Evolutionary conservation across 2,888 invertebrate genomes (phyloP).

Genomic region (Taphrorychus bicolor): DNA sequence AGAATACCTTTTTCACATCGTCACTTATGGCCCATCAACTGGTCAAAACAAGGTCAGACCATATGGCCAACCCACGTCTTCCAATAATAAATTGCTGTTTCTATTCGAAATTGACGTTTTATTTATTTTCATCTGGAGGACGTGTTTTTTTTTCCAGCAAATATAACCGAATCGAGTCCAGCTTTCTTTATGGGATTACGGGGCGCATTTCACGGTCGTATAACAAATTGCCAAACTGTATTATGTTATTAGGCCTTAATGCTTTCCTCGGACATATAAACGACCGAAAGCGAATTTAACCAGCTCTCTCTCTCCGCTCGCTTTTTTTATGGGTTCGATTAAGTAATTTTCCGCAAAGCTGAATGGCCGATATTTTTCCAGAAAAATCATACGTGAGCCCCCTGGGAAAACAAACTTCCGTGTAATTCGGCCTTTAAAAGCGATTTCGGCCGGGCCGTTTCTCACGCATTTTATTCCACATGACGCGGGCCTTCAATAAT

Average conservation of each 20-base stretch:
- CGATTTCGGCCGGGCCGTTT: background rate
- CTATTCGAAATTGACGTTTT: background rate
- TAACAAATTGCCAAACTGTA: slow-evolving; percentile 18
- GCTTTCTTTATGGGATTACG: slow-evolving; percentile 22
- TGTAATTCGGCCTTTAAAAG: background rate
- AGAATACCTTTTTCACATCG: too few relatives aligned
- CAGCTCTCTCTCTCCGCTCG: background rate
- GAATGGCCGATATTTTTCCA: background rate
- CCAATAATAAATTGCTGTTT: too few relatives aligned
- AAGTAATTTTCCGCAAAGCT: background rate
- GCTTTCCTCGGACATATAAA: background rate
- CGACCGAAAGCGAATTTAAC: background rate
- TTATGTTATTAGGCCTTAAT: slow-evolving; percentile 3
- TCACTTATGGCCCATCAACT: too few relatives aligned
- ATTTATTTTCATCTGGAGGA: background rate
- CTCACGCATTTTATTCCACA: background rate
- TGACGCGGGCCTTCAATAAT: background rate
- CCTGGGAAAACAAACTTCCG: background rate
- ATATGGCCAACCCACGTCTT: too few relatives aligned
- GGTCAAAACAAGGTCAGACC: too few relatives aligned
- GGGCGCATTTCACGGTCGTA: slow-evolving; percentile 25
- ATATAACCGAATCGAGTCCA: slow-evolving; percentile 23
- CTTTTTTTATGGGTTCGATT: background rate
- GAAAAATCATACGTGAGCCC: too few relatives aligned
- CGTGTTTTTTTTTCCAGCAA: slow-evolving; percentile 12